Percentiles rank a stretch among this genome's conserved stretches.
Evolutionary conservation across 1,140 invertebrate species (phyloP).

Genomic region (Anoplolepis gracilipes): DNA sequence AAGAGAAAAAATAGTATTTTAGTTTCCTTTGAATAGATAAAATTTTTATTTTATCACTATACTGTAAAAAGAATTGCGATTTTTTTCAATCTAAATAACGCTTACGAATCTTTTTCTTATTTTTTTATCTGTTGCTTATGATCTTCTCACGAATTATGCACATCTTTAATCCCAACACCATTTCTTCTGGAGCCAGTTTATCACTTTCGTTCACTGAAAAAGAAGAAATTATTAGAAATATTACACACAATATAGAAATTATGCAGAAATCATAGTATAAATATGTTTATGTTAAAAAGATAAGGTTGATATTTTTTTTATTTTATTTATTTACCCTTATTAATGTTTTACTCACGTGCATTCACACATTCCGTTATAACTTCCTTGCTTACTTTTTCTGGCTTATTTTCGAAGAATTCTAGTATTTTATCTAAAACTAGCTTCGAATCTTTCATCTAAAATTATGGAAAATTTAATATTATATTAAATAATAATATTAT

Average conservation of each 20-base stretch:
- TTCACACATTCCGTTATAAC: not conserved
- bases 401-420: accelerated
- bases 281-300: too few species aligned
- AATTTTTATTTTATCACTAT: not conserved
- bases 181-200: not conserved
- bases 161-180: not conserved
- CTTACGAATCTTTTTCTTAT: not conserved
- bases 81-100: not conserved
- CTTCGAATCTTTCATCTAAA: not conserved
- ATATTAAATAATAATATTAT: too few species aligned
- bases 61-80: not conserved
- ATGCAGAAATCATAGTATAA: too few species aligned
- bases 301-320: not conserved
- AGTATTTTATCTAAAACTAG: not conserved
- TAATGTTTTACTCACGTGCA: not conserved
- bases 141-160: not conserved
- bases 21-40: too few species aligned
- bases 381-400: not conserved
- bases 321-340: not conserved
- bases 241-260: not conserved
- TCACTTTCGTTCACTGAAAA: slow-evolving; percentile 8
- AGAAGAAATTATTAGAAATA: not conserved
- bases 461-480: not conserved
- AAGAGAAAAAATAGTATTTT: not conserved
- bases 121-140: not conserved